These are phyloP conservation scores for Emydura subglobosa DNA, from an alignment of 2,113 vertebrate genomes.

Conservation along the genomic window DNA sequence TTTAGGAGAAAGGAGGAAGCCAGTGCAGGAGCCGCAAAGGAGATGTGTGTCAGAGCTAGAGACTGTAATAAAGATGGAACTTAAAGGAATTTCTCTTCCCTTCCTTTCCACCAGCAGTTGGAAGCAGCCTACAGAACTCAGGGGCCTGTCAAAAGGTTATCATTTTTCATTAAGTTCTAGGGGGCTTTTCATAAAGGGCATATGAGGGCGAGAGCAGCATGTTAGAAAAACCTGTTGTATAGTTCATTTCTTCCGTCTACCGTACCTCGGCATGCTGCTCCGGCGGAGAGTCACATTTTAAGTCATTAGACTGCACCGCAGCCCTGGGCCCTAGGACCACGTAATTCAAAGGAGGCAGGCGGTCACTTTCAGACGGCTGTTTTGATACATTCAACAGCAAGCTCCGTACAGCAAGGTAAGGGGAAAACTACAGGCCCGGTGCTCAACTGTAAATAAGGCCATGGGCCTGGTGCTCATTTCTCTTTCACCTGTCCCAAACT, in stretches of 20 bases:
- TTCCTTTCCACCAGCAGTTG: not conserved
- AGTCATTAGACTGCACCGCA: not conserved
- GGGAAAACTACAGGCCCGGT: not conserved
- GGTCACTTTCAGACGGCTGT: not conserved
- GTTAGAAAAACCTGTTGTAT: not conserved
- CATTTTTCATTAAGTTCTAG: not conserved
- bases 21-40: not conserved
- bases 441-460: not conserved
- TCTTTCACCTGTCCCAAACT: not conserved
- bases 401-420: not conserved
- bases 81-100: not conserved
- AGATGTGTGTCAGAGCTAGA: not conserved
- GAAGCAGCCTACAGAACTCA: not conserved
- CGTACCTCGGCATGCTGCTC: not conserved
- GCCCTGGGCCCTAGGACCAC: rapidly evolving
- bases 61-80: not conserved
- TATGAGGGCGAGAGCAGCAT: not conserved
- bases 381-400: not conserved
- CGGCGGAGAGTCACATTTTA: not conserved
- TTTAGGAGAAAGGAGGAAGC: not conserved
- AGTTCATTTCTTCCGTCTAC: not conserved
- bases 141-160: not conserved
- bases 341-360: not conserved
- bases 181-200: not conserved
- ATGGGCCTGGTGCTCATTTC: not conserved